Evolutionary conservation across 37 sponge, comb jelly and placozoan genomes (phyloP).

Genomic region (Chondrilla cf. caribensis): DNA sequence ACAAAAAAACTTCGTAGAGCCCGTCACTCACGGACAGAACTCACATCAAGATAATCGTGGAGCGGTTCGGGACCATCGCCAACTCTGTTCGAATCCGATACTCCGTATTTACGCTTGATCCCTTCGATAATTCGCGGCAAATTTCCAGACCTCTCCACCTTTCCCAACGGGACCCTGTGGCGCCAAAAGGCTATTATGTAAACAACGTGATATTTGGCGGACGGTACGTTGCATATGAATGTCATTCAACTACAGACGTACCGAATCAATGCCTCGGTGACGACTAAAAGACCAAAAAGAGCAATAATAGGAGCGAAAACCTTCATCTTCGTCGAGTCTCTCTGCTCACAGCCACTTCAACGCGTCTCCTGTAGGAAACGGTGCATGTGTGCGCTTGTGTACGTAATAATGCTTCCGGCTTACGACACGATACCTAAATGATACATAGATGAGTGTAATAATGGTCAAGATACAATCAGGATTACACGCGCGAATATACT

Average conservation of each 20-base stretch:
- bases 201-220: neutral
- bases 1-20: too few species aligned
- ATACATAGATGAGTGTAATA: too few species aligned
- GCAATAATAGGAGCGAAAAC: neutral
- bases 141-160: neutral
- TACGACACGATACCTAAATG: too few species aligned
- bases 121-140: neutral
- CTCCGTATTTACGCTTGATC: neutral
- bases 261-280: neutral
- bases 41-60: slow-evolving; percentile 68
- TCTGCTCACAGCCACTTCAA: too few species aligned
- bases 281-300: neutral
- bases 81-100: neutral
- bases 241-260: neutral
- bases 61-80: slow-evolving; percentile 64
- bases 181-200: neutral
- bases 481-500: too few species aligned
- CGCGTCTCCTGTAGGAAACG: too few species aligned
- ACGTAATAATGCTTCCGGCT: too few species aligned
- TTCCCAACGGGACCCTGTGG: neutral
- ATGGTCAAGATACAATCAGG: too few species aligned
- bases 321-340: neutral
- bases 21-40: too few species aligned
- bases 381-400: too few species aligned
- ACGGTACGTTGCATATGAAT: neutral